Conservation (phyloP, 2,888 invertebrate species). For the Candidula unifasciata region DNA sequence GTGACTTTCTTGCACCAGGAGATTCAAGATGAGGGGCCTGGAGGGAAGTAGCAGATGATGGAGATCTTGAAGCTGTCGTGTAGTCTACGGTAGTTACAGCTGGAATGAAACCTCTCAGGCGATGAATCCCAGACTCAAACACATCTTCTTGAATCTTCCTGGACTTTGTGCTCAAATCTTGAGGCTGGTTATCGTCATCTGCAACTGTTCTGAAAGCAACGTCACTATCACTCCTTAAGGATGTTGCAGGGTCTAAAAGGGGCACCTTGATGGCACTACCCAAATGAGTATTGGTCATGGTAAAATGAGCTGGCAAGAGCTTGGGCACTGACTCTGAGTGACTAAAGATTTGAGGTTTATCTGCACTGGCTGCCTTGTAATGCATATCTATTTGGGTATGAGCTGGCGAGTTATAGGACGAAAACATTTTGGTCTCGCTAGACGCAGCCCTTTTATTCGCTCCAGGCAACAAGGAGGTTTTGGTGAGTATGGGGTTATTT, state of each 20-base stretch:
- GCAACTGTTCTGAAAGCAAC: neutral
- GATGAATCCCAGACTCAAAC: neutral
- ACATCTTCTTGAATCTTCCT: neutral
- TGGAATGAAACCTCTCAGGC: neutral
- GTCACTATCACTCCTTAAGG: neutral
- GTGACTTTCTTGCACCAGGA: neutral
- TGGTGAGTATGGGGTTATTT: neutral
- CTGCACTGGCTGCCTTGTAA: neutral
- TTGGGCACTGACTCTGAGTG: neutral
- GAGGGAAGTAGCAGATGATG: neutral
- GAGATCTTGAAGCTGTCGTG: neutral
- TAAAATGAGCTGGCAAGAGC: slow-evolving; percentile 31
- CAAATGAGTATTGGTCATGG: neutral
- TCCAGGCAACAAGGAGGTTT: neutral
- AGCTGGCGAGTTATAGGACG: neutral
- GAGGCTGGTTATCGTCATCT: slow-evolving; percentile 31
- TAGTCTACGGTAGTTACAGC: neutral
- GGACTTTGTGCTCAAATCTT: slow-evolving; percentile 37
- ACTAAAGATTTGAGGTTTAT: neutral
- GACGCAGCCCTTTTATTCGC: neutral
- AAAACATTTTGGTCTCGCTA: neutral
- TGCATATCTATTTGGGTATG: neutral
- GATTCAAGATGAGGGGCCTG: neutral
- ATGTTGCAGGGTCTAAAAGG: neutral
- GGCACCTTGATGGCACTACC: neutral